Percentiles rank a stretch among this genome's conserved stretches.
Conservation (phyloP, 2,888 invertebrate species). For the Caenorhabditis uteleia region DNA sequence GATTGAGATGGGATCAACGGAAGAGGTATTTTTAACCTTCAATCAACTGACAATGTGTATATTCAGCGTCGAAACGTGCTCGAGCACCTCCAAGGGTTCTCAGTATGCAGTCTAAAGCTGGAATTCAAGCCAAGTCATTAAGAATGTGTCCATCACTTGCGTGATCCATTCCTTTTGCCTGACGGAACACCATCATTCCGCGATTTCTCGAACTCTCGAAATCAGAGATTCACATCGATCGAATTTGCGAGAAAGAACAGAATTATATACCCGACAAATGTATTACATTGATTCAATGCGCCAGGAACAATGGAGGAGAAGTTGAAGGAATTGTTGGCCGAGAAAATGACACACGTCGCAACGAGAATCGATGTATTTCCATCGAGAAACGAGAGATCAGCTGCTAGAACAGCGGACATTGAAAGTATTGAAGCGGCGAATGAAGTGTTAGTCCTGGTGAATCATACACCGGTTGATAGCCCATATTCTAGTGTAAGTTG, state of each 20-base stretch:
- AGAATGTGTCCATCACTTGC: conserved; percentile 37
- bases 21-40: too few species aligned
- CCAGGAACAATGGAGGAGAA: conserved; percentile 91
- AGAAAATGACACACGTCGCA: conserved; percentile 78
- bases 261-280: conserved; percentile 75
- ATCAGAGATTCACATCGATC: conserved; percentile 77
- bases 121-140: conserved; percentile 51
- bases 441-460: conserved; percentile 92
- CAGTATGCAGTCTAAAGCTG: conserved; percentile 77
- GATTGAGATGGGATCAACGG: conserved; percentile 97
- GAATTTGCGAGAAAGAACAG: conserved; percentile 80
- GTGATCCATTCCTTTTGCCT: conserved; percentile 80
- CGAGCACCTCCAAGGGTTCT: conserved; percentile 90
- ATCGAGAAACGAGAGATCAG: conserved; percentile 77
- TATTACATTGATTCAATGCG: conserved; percentile 97
- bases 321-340: conserved; percentile 83
- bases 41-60: too few species aligned
- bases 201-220: conserved; percentile 57
- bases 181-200: conserved; percentile 93
- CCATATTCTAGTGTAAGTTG: conserved; percentile 35
- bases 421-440: conserved; percentile 88
- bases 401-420: conserved; percentile 82
- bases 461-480: conserved; percentile 90
- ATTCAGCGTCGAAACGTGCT: conserved; percentile 81
- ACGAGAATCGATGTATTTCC: conserved; percentile 78